Evolutionary conservation across 2,113 vertebrate genomes (phyloP).

Genomic region (Takifugu bimaculatus): DNA sequence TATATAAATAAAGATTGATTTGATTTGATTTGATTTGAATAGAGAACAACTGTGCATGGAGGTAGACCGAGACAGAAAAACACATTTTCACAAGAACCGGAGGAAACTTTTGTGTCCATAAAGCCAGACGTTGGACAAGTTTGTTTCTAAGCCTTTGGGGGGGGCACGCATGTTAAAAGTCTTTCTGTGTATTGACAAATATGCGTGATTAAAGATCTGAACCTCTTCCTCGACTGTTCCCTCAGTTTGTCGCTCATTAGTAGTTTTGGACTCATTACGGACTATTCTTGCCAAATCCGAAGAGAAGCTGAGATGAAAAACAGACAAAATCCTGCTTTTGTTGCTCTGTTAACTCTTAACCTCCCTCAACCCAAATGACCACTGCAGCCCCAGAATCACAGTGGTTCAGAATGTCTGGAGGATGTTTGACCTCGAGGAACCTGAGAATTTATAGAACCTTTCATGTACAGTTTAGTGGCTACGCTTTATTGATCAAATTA

Average conservation of each 20-base stretch:
- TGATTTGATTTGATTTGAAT: background rate
- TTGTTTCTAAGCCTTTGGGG: background rate
- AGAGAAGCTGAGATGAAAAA: background rate
- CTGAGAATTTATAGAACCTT: slow-evolving; percentile 4
- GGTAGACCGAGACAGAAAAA: slow-evolving; percentile 36
- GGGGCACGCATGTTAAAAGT: background rate
- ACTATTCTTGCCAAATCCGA: slow-evolving; percentile 1
- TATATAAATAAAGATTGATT: no score
- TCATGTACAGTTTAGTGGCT: slow-evolving; percentile 3
- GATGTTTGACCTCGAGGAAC: no score
- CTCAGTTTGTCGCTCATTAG: background rate
- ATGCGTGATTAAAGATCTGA: no score
- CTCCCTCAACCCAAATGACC: background rate
- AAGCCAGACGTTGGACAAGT: no score
- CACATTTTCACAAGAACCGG: slow-evolving; percentile 18
- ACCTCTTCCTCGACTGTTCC: background rate
- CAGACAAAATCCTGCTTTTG: background rate
- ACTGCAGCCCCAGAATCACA: background rate
- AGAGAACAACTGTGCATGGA: slow-evolving; percentile 26
- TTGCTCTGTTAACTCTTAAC: background rate
- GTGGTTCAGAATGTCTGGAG: background rate
- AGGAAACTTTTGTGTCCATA: background rate
- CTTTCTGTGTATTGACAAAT: background rate
- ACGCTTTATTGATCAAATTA: slow-evolving; percentile 7
- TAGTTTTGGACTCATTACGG: no score